phyloP scores from a whole-genome alignment of 2,888 invertebrate genomes.

The Lathronympha strigana region DNA sequence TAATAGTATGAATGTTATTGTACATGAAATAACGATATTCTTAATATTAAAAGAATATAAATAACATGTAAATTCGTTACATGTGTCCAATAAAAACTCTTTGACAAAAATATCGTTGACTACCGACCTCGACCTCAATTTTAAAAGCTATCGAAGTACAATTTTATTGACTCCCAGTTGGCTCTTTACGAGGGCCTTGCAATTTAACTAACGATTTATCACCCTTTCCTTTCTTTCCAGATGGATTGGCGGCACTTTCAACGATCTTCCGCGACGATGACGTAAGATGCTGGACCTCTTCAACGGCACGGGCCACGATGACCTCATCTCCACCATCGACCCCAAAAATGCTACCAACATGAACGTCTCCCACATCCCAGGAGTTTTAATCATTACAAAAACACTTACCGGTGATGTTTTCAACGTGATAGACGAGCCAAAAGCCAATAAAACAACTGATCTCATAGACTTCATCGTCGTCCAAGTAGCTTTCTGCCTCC shows the following conservation, averaged over 20 bases:
- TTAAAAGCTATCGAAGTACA: slow-evolving; percentile 19
- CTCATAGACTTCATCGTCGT: slow-evolving; percentile 87
- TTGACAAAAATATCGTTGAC: neutral
- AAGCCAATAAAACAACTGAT: slow-evolving; percentile 76
- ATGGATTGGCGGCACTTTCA: slow-evolving; percentile 61
- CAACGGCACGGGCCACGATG: slow-evolving; percentile 55
- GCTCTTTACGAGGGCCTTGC: slow-evolving; percentile 27
- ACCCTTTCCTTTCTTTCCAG: slow-evolving; percentile 60
- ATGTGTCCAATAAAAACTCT: neutral
- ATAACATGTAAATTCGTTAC: neutral
- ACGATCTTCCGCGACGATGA: slow-evolving; percentile 45
- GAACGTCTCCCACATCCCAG: slow-evolving; percentile 68
- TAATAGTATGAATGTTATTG: too few relatives aligned
- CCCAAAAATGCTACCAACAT: slow-evolving; percentile 64
- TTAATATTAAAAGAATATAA: too few relatives aligned
- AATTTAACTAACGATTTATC: slow-evolving; percentile 40
- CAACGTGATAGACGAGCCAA: slow-evolving; percentile 74
- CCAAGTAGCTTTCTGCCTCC: slow-evolving; percentile 89
- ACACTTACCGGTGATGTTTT: slow-evolving; percentile 75
- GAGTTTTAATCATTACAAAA: slow-evolving; percentile 72
- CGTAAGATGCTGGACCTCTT: slow-evolving; percentile 58
- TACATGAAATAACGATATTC: too few relatives aligned
- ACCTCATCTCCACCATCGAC: slow-evolving; percentile 52
- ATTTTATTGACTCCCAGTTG: slow-evolving; percentile 30
- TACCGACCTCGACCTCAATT: slow-evolving; percentile 15